Evolutionary conservation across 2,888 invertebrate genomes (phyloP), one percentile per base, ranked within the genome.

Genomic region (Branchinecta sandiegonensis): DNA sequence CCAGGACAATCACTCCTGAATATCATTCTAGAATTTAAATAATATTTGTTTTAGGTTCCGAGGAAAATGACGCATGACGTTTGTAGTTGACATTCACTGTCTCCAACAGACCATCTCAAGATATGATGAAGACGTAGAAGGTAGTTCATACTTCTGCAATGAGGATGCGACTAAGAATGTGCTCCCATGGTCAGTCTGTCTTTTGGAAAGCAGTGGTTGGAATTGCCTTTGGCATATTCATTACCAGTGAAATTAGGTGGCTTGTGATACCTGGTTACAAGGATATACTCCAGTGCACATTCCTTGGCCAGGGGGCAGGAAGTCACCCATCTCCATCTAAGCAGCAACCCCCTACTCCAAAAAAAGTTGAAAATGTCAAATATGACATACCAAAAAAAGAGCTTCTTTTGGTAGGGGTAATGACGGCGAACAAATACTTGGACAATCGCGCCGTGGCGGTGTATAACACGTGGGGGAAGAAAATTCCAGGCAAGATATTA

Each of bases 361-460:
- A n/a, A 56, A 56, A 23, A 23, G 63, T 56, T 56, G 63, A 56
- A 10, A 56, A 56, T 56, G 10, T 56, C 63, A 56, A 56, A 23
- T 56, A 56, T 56, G 63, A 56, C 23, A 56, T 56, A 9, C 63
- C 12, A 17, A 56, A 56, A 10, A 56, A 56, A 23, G 63, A 56
- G 23, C 63, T 92, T 72, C 83, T 92, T 70, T 89, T 93, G 76
- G 89, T 94, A 71, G 97, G 96, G 67, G 93, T 97, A 11, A 96
- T 97, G 95, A 96, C 97, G 2, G 96, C 97, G 1, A 86, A 89
- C 75, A 90, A 89, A 77, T 99, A 93, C 77, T 82, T 99, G 71
- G 85, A 86, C 72, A 87, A 88, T 4, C 82, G 97, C 70, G 96
- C 94, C 13, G 85, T 86, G 73, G 92, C 94, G 8, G 94, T 94